Evolutionary conservation across 2,888 invertebrate genomes (phyloP).

Genomic region (Oxyteleia sp.): DNA sequence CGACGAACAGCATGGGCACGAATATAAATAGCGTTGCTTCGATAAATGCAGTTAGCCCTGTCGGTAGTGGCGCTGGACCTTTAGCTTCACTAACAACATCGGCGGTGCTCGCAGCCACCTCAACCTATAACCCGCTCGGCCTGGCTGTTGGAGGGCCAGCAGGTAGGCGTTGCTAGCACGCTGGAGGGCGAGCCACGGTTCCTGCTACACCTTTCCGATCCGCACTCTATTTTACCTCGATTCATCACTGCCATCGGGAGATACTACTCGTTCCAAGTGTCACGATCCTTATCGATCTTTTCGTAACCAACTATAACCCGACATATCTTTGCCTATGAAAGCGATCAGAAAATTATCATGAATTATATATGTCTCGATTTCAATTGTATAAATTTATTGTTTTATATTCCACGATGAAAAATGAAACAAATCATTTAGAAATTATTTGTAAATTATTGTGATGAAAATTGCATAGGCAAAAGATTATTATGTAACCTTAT

Average conservation of each 20-base stretch:
- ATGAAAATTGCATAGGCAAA: conserved; percentile 54
- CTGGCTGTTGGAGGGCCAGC: conserved; percentile 93
- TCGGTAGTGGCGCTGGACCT: no score
- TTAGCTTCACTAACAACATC: conserved; percentile 86
- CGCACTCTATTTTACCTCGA: conserved; percentile 65
- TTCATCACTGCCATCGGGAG: conserved; percentile 68
- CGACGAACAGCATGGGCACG: no score
- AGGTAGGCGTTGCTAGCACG: conserved; percentile 90
- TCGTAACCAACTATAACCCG: conserved; percentile 38
- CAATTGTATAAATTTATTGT: no score
- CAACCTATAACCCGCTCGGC: conserved; percentile 96
- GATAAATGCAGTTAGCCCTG: no score
- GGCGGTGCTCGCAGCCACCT: conserved; percentile 86
- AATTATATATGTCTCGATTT: not conserved
- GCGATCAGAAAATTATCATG: not conserved
- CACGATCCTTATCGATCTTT: conserved; percentile 45
- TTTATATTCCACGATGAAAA: no score
- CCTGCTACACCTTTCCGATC: conserved; percentile 86
- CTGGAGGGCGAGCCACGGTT: conserved; percentile 86
- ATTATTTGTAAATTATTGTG: conserved; percentile 13
- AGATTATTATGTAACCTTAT: conserved; percentile 78
- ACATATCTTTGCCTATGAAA: conserved; percentile 54
- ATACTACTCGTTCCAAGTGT: conserved; percentile 47
- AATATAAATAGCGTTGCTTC: no score
- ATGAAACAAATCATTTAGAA: not conserved